Evolutionary conservation across 1,140 invertebrate species (phyloP), one percentile per base, ranked within the genome.

Genomic region (Aphelenchoides avenae): DNA sequence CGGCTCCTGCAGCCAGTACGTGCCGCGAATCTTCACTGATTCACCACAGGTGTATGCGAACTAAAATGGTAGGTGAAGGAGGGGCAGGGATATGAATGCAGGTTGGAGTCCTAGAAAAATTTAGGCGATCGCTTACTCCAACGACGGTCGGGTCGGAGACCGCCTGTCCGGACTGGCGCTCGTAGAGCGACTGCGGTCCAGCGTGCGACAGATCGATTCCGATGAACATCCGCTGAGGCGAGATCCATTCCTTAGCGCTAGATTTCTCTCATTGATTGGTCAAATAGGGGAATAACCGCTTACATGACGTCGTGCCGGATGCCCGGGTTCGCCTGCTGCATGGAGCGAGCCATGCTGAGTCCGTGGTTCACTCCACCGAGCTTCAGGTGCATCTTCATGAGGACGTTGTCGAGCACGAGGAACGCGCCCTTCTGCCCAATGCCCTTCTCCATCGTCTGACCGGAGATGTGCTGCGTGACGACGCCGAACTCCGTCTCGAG

Each of bases 131-230:
- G 47, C 57, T 52, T 39, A 60, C 57, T 7, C 58, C 57, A 20
- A 60, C 56, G 62, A 60, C 41, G 5, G 56, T 60, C 9, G 57
- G 57, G 33, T 43, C 44, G 1, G 40, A 39, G 2, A 37, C 34
- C 0, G 40, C 34, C 31, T 46, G 41, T 3, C 54, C 57, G 4
- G 41, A 30, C 13, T 58, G 40, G 20, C 57, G 57, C 18, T 60
- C 57, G 53, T 30, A 60, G 15, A 60, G 22, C 24, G n/a, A 37
- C 9, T 57, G 59, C 20, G 57, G 56, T 13, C 43, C 43, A 13
- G 57, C 57, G 22, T 60, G 57, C 5, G 41, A 53, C 40, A 60
- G 34, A 6, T 59, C 57, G 13, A 56, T 18, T 1, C 49, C 49
- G 11, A 56, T 36, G 30, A 56, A 54, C 13, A 36, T 36, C 18